phyloP scores from a whole-genome alignment of 2,113 vertebrate species.

The Pluvialis apricaria region DNA sequence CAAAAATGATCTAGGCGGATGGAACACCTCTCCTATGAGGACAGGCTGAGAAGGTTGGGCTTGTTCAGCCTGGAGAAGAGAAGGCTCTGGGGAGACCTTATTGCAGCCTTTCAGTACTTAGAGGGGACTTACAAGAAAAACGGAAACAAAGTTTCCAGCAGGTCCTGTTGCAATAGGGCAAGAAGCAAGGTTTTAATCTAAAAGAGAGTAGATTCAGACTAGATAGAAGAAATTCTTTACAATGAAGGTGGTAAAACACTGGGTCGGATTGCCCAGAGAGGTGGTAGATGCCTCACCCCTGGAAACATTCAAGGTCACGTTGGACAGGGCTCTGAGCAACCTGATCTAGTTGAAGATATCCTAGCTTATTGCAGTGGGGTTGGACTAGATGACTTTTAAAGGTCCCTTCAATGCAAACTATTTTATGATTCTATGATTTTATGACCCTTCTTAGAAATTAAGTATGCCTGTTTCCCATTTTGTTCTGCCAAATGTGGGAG shows the following conservation, averaged over 20 bases:
- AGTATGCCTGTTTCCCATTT: neutral
- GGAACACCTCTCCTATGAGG: neutral
- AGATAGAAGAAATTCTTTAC: neutral
- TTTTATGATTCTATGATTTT: neutral
- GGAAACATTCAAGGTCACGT: neutral
- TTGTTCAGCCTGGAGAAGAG: neutral
- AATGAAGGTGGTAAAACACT: too few relatives aligned
- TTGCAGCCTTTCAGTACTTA: neutral
- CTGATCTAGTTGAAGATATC: neutral
- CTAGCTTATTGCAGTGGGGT: neutral
- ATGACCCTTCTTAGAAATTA: neutral
- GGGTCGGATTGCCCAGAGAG: neutral
- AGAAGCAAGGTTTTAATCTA: neutral
- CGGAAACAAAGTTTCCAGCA: neutral
- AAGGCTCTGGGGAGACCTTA: neutral
- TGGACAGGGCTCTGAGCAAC: neutral
- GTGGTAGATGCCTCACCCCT: neutral
- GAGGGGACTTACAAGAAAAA: neutral
- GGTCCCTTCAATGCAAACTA: neutral
- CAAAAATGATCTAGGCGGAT: neutral
- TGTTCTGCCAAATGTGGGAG: neutral
- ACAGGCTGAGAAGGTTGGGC: neutral
- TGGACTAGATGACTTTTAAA: neutral
- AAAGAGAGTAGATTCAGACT: neutral
- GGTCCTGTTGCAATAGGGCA: neutral